Evolutionary conservation across 2,888 invertebrate species (phyloP).

Genomic region (Drosophila picticornis): DNA sequence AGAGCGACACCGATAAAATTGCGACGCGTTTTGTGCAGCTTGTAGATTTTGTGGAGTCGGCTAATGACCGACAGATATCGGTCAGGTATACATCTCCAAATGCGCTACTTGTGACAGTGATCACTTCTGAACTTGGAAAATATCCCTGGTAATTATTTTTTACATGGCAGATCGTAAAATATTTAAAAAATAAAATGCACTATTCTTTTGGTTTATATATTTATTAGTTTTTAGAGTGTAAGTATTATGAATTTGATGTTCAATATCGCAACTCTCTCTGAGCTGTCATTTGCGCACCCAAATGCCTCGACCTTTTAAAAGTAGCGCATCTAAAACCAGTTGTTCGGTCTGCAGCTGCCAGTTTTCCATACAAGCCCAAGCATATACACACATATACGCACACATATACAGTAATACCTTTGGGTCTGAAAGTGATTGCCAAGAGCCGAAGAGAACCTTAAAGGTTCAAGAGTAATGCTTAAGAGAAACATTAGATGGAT

Average conservation of each 20-base stretch:
- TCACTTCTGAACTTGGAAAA: not conserved
- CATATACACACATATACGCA: slow-evolving; percentile 2
- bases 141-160: not conserved
- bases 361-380: slow-evolving; percentile 40
- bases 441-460: slow-evolving; percentile 32
- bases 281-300: not conserved
- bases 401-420: slow-evolving; percentile 20
- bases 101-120: slow-evolving; percentile 36
- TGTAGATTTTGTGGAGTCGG: slow-evolving; percentile 58
- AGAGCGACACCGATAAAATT: slow-evolving; percentile 73
- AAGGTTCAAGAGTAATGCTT: slow-evolving; percentile 28
- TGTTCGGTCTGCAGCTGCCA: slow-evolving; percentile 74
- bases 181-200: not conserved
- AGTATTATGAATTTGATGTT: not conserved
- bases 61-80: slow-evolving; percentile 2
- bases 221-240: not conserved
- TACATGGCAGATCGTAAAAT: not conserved
- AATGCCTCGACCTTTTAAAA: slow-evolving; percentile 5
- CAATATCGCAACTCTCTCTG: not conserved
- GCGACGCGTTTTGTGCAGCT: slow-evolving; percentile 72
- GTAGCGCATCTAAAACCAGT: slow-evolving; percentile 71
- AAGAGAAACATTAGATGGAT: slow-evolving; percentile 51
- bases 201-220: not conserved
- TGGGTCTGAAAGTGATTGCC: slow-evolving; percentile 39
- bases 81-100: slow-evolving; percentile 19